Evolutionary conservation across 2,888 invertebrate species (phyloP).

Genomic region (Crematogaster levior): DNA sequence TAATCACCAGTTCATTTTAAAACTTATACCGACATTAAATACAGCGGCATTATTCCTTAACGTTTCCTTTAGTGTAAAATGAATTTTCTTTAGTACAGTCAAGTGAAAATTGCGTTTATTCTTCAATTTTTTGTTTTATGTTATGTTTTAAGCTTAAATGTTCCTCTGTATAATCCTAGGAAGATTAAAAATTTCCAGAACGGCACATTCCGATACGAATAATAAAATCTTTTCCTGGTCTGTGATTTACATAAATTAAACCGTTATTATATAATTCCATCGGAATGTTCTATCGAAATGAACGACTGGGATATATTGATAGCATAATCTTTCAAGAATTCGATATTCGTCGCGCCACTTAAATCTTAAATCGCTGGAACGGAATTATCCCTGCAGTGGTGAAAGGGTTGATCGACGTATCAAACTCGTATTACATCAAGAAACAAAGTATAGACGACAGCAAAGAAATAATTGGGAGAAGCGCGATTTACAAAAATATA

Average conservation of each 20-base stretch:
- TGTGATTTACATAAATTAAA: slow-evolving; percentile 13
- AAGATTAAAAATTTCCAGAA: background rate
- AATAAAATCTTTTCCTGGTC: background rate
- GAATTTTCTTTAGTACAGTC: background rate
- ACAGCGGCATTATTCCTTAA: background rate
- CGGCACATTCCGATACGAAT: background rate
- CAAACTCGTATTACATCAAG: background rate
- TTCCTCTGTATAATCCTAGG: background rate
- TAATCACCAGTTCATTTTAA: slow-evolving; percentile 51
- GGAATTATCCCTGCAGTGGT: background rate
- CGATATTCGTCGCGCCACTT: background rate
- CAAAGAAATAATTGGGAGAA: background rate
- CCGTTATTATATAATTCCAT: background rate
- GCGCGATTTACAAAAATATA: background rate
- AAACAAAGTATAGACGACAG: background rate
- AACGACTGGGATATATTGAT: background rate
- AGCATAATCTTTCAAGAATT: slow-evolving; percentile 9
- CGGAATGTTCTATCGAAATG: background rate
- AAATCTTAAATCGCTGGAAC: background rate
- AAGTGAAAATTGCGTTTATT: background rate
- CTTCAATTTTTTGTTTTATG: background rate
- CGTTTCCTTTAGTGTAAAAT: background rate
- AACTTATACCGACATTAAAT: slow-evolving; percentile 56
- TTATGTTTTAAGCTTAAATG: too few species aligned
- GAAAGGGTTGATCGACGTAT: slow-evolving; percentile 10